A percentile compares a stretch with the other conserved stretches of the same genome.
These are phyloP conservation scores for Talpa occidentalis DNA, from an alignment of 2,113 vertebrate genomes.

Conservation along the genomic window DNA sequence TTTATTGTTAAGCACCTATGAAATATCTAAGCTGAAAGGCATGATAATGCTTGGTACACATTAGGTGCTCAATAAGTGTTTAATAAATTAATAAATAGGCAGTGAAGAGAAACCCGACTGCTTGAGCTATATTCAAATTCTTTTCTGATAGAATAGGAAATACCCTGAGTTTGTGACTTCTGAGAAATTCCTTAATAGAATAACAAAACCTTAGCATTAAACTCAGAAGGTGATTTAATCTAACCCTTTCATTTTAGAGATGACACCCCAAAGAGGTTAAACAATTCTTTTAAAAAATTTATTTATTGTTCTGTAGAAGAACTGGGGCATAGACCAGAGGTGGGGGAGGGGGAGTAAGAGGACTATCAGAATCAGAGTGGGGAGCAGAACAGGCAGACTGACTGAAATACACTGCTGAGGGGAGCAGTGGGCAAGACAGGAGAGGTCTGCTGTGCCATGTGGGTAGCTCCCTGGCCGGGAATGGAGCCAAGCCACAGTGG, in stretches of 20 bases:
- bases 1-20: not conserved
- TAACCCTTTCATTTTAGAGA: not conserved
- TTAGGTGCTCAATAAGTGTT: not conserved
- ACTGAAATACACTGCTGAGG: too few relatives aligned
- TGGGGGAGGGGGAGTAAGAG: too few relatives aligned
- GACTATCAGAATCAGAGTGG: too few relatives aligned
- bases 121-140: not conserved
- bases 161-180: not conserved
- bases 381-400: too few relatives aligned
- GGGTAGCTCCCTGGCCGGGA: too few relatives aligned
- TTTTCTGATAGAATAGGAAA: not conserved
- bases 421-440: too few relatives aligned
- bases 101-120: not conserved
- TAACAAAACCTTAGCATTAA: not conserved
- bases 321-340: too few relatives aligned
- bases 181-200: slow-evolving; percentile 1
- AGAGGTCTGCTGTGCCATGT: too few relatives aligned
- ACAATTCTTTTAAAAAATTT: not conserved
- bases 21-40: not conserved
- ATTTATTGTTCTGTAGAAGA: too few relatives aligned
- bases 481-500: too few relatives aligned
- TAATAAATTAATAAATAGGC: not conserved
- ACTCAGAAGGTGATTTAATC: not conserved
- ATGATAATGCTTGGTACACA: not conserved
- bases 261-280: not conserved